These are phyloP conservation scores for Lepidothrix coronata DNA, from an alignment of 2,113 vertebrate species.

Conservation along the genomic window DNA sequence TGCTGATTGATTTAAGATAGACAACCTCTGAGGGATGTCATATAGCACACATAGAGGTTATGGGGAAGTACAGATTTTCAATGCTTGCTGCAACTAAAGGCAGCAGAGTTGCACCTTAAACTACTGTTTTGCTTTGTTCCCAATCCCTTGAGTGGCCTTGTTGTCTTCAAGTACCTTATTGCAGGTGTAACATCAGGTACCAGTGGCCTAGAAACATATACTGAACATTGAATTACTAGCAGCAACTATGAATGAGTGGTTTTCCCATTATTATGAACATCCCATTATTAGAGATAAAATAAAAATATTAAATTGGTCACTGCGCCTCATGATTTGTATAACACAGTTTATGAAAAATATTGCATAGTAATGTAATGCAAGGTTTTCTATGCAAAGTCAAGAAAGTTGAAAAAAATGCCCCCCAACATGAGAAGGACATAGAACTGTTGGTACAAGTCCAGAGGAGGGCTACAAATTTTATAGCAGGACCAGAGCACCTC, in stretches of 20 bases:
- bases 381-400: neutral
- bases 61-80: neutral
- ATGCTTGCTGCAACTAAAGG: neutral
- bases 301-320: neutral
- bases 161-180: neutral
- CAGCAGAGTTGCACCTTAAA: neutral
- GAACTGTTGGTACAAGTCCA: neutral
- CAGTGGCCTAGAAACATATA: neutral
- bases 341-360: neutral
- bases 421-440: too few relatives aligned
- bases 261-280: neutral
- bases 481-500: neutral
- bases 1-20: neutral
- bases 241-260: neutral
- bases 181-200: neutral
- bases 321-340: neutral
- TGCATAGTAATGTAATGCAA: neutral
- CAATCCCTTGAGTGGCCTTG: neutral
- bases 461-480: neutral
- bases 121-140: neutral
- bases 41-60: accelerated
- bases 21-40: neutral
- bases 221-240: neutral
- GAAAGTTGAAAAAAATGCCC: neutral
- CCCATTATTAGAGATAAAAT: neutral